Base-by-base conservation (phyloP, 2,113 vertebrate genomes). In the Seriola dumerili region DNA sequence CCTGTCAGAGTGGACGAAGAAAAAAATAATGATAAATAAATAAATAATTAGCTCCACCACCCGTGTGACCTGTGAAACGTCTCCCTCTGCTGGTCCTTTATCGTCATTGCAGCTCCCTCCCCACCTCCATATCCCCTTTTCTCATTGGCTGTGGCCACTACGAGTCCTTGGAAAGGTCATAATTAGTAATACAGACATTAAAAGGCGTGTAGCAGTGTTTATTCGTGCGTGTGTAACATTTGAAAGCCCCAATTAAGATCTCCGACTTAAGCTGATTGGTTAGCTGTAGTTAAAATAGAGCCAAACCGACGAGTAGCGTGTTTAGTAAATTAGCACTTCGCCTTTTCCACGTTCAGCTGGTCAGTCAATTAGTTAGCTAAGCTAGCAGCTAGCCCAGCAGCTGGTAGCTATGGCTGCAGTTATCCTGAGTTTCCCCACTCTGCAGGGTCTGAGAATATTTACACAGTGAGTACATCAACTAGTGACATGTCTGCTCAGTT, bases 331-430 rank as follows among this genome's bases (percentile, higher is more conserved):
- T 70, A 25, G 12, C 21, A 2, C 72, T 87, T 84, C 76, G 85
- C 77, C 4, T 81, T 85, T 71, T 29, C 25, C 34, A 48, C 59
- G 5, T 44, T 42, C 57, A 40, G 52, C 36, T 21, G 42, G 1
- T 78, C 44, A 42, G 48, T 23, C 5, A 57, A 61, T 48, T 2
- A 29, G 62, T 50, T 68, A 78, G 81, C 74, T 48, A 64, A 72
- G 34, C 32, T 63, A 64, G 54, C 58, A 63, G 80, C 78, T 87
- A 91, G 63, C 67, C 23, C 29, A 38, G 9, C 42, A 77, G 86
- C 86, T 78, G 48, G 42, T 59, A 72, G 80, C 25, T 8, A 96
- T 96, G 95, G 94, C 95, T 88, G 92, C 94, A 46, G 90, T 95
- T 48, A 91, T 96, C 25, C 76, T 95, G 78, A 94, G 90, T 86